A percentile compares a stretch with the other conserved stretches of the same genome.
Conservation (phyloP, 2,888 invertebrate genomes). For the Napeogenes inachia region DNA sequence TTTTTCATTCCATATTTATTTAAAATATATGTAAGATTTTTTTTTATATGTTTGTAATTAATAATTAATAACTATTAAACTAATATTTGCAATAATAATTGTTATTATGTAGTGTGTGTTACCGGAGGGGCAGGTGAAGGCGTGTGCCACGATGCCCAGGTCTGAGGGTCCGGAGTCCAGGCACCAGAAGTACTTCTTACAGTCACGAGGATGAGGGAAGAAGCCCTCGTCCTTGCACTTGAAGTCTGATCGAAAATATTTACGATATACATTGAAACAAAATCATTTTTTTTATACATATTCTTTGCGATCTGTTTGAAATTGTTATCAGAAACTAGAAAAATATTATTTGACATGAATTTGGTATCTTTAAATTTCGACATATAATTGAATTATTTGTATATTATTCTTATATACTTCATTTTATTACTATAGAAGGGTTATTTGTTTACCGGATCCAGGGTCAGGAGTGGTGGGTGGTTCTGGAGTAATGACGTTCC, state of each 20-base stretch:
- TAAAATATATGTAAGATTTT: too few species aligned
- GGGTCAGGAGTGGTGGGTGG: conserved; percentile 94
- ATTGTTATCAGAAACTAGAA: too few species aligned
- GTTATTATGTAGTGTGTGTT: conserved; percentile 29
- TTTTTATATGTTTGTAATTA: too few species aligned
- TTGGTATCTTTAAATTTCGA: too few species aligned
- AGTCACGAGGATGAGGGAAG: conserved; percentile 93
- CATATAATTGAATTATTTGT: too few species aligned
- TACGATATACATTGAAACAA: background rate
- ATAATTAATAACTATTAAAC: too few species aligned
- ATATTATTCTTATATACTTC: background rate
- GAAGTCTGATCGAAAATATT: conserved; percentile 79
- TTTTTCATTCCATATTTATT: too few species aligned
- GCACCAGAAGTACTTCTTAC: conserved; percentile 97
- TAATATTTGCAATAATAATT: too few species aligned
- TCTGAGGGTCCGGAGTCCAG: conserved; percentile 92
- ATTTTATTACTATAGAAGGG: background rate
- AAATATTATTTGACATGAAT: too few species aligned
- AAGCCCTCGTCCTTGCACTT: conserved; percentile 96
- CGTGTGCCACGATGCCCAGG: conserved; percentile 92
- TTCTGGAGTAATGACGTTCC: conserved; percentile 82
- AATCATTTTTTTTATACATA: too few species aligned
- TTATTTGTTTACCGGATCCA: conserved; percentile 80
- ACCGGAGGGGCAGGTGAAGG: conserved; percentile 95
- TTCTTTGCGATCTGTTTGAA: too few species aligned